Evolutionary conservation across 2,888 invertebrate species (phyloP), one percentile per base, ranked within the genome.

Genomic region (Drosophila mettleri): DNA sequence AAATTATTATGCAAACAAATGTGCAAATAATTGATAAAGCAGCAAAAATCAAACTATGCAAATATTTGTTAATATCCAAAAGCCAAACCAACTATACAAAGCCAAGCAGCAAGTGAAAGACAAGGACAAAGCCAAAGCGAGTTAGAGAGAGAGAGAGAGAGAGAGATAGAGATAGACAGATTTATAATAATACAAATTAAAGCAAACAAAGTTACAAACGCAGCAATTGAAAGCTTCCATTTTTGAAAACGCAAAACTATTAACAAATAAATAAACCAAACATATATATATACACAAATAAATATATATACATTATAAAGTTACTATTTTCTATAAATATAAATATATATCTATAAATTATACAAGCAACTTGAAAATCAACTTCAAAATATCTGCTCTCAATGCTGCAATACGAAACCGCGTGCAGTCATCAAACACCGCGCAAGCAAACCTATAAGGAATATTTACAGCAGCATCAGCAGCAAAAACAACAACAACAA

Each of bases 141-240:
- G 24, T 46, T 27, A 10, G 54, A 66, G 39, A 20, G 24, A 49
- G 31, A 10, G 27, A 62, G 18, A 51, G 58, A 54, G 48, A 68
- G 18, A 59, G 38, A 36, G 36, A 62, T 27, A 58, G 7, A 36
- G 16, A 48, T 14, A 63, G 48, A n/a, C n/a, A 12, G 3, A 31
- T 3, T 31, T 12, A 31, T 31, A 31, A 31, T 24, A 61, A 69
- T 53, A 69, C 48, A 73, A 72, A 61, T 65, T 57, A 86, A 81
- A 48, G 73, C 64, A 80, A 81, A 74, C 69, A 78, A 81, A 82
- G 85, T 86, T 85, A 87, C 86, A 87, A 87, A 86, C 78, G 85
- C 88, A 73, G 86, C 82, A 87, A 87, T 79, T 83, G 83, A 79
- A 88, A 86, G 86, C 86, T 87, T 87, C 86, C 86, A 87, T 85